Conservation (phyloP, 2,797 vertebrate genomes). For the Pachyuromys duprasi region DNA sequence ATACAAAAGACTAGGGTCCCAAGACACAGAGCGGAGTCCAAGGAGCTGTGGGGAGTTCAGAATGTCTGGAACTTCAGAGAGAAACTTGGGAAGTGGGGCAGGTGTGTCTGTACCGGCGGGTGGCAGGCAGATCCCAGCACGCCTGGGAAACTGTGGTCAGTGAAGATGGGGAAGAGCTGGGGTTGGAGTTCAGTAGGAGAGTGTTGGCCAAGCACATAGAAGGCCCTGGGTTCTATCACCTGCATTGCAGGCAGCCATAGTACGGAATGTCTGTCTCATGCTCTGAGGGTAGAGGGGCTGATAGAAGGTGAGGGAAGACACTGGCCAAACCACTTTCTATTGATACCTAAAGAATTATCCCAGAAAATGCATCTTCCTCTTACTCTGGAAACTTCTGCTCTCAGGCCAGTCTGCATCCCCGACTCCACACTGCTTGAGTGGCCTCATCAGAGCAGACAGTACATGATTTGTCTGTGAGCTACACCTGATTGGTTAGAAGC, state of each 20-base stretch:
- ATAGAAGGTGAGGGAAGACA: neutral
- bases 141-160: neutral
- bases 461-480: neutral
- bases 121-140: neutral
- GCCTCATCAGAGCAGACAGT: neutral
- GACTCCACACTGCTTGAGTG: neutral
- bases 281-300: too few relatives aligned
- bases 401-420: rapidly evolving
- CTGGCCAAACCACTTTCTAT: neutral
- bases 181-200: neutral
- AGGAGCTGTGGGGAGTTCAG: neutral
- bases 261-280: neutral
- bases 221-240: neutral
- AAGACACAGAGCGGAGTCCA: neutral
- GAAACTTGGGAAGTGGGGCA: neutral
- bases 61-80: neutral
- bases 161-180: neutral
- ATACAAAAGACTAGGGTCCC: neutral
- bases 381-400: neutral
- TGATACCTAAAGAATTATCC: neutral
- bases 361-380: neutral
- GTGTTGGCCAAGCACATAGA: neutral
- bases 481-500: neutral
- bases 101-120: neutral
- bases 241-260: too few relatives aligned